phyloP scores from a whole-genome alignment of 2,797 vertebrate species.

The Bradypodion ventrale region DNA sequence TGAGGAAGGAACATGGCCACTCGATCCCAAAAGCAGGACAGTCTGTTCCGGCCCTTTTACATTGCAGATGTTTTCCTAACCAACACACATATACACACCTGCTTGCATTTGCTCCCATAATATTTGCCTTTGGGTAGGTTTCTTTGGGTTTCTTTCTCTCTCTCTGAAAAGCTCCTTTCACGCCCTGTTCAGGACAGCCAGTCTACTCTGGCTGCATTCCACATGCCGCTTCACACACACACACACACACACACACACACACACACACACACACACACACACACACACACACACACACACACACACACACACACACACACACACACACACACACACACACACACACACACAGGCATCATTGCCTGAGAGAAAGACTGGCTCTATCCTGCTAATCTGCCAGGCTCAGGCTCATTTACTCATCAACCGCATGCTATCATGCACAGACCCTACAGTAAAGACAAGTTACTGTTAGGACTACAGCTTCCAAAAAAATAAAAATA shows the following conservation, averaged over 20 bases:
- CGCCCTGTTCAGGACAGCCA: not conserved
- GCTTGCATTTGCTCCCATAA: constrained; percentile 22
- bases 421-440: not conserved
- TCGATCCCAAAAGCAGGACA: not conserved
- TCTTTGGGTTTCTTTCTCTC: not conserved
- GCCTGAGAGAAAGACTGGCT: constrained; percentile 3
- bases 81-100: not conserved
- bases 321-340: too few relatives aligned
- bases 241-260: too few relatives aligned
- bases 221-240: too few relatives aligned
- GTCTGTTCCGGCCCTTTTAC: constrained; percentile 2
- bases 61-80: not conserved
- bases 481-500: too few relatives aligned
- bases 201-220: constrained; percentile 7
- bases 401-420: not conserved
- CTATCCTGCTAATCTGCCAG: not conserved
- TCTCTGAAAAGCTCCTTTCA: constrained; percentile 41
- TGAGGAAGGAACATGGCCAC: not conserved
- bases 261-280: too few relatives aligned
- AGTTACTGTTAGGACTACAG: too few relatives aligned
- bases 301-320: too few relatives aligned
- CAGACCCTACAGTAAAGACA: too few relatives aligned
- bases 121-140: constrained; percentile 31
- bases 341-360: not conserved
- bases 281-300: too few relatives aligned